Base-by-base conservation (phyloP, 2,888 invertebrate genomes). In the Cephus pulcher region DNA sequence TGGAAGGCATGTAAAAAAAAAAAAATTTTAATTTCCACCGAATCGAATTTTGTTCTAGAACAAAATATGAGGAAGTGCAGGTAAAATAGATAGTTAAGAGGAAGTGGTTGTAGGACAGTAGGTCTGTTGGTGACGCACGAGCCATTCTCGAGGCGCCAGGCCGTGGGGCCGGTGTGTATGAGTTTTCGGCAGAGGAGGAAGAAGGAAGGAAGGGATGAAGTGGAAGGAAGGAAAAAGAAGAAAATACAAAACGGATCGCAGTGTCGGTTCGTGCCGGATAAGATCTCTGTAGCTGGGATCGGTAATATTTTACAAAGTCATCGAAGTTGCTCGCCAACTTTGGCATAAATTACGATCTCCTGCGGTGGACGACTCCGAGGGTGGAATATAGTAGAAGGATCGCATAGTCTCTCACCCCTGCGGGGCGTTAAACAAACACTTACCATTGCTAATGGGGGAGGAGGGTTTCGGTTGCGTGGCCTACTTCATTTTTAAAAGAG, bases 271-370 rank as follows among this genome's bases (percentile, higher is more conserved):
- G 83, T 83, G 78, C 74, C 80, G 85, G 88, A 90, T 90, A 89
- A 87, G 86, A 90, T 90, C 90, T 88, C 78, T 86, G 84, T 86
- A 87, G 87, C 86, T 82, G 84, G 88, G 85, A 90, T 89, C 89
- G 84, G 89, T 88, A 87, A 90, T 90, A 90, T 90, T 89, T 90
- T 88, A 90, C 89, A 86, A 88, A 89, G 89, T 90, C 89, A 90
- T 90, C 90, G 89, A 90, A 89, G 90, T 89, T 89, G 86, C 87
- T 87, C 88, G 88, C 89, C 88, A 88, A 90, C 88, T 89, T 89
- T 82, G 88, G 89, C 87, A 90, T 90, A 89, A 90, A 90, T 90
- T 89, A 89, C 86, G 83, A 84, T 78, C 74, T 76, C 75, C 76
- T 33, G 73, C 76, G 79, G 77, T 74, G 75, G 74, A 78, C 73